Percentiles rank a stretch among this genome's conserved stretches.
Evolutionary conservation across 2,797 vertebrate species (phyloP).

Genomic region (Channallabes apus): DNA sequence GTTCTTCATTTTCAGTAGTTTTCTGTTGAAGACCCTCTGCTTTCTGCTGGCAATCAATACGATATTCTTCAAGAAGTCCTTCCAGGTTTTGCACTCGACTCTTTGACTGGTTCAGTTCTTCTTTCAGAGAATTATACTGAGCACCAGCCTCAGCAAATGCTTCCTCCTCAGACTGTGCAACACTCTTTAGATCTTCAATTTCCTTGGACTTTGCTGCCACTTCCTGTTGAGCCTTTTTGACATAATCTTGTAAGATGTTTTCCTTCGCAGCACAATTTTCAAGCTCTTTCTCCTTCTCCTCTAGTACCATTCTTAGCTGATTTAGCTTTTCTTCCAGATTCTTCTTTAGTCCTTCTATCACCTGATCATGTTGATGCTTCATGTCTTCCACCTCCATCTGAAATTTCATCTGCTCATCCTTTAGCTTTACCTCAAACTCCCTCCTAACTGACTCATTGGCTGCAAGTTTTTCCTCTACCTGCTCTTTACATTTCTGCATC

Average conservation of each 20-base stretch:
- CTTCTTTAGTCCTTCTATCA: slow-evolving; percentile 77
- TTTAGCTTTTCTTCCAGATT: slow-evolving; percentile 81
- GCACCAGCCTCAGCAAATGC: slow-evolving; percentile 67
- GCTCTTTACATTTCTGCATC: slow-evolving; percentile 71
- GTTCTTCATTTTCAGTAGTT: slow-evolving; percentile 69
- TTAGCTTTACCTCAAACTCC: slow-evolving; percentile 75
- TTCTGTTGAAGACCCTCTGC: slow-evolving; percentile 69
- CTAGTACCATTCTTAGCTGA: slow-evolving; percentile 76
- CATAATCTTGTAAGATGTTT: slow-evolving; percentile 71
- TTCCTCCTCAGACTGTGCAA: slow-evolving; percentile 71
- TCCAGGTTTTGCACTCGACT: slow-evolving; percentile 72
- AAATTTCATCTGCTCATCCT: slow-evolving; percentile 75
- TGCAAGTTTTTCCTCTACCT: slow-evolving; percentile 79
- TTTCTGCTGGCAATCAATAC: slow-evolving; percentile 71
- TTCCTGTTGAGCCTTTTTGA: slow-evolving; percentile 67
- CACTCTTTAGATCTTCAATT: slow-evolving; percentile 72
- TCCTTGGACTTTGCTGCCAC: slow-evolving; percentile 71
- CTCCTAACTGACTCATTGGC: slow-evolving; percentile 64
- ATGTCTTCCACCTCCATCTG: slow-evolving; percentile 73
- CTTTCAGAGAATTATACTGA: slow-evolving; percentile 64
- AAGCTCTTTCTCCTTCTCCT: slow-evolving; percentile 80
- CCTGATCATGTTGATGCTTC: slow-evolving; percentile 76
- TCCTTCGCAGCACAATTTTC: slow-evolving; percentile 70
- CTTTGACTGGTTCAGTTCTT: slow-evolving; percentile 72
- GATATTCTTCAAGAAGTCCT: slow-evolving; percentile 72